Conservation (phyloP, 1,140 invertebrate genomes). For the Zaprionus camerounensis region DNA sequence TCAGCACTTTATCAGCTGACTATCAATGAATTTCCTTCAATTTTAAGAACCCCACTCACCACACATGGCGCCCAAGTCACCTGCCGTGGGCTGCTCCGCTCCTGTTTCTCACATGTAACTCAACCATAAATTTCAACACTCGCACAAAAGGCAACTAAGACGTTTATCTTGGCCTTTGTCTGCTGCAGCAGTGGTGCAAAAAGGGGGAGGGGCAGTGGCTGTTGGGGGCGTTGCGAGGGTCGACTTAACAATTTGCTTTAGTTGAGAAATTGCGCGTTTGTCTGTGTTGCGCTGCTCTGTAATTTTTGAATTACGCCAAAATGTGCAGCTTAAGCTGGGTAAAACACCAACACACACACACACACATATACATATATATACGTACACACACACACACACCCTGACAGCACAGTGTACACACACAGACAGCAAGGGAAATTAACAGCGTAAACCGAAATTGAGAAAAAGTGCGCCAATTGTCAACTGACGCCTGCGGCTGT, state of each 20-base stretch:
- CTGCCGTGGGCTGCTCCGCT: constrained; percentile 20
- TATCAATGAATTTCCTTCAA: not conserved
- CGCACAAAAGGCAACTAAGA: constrained; percentile 50
- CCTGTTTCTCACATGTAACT: constrained; percentile 58
- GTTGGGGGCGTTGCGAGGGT: constrained; percentile 8
- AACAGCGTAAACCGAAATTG: constrained; percentile 15
- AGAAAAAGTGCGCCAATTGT: constrained; percentile 59
- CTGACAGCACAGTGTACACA: not conserved
- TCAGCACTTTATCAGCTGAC: too few species aligned
- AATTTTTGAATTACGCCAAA: constrained; percentile 79
- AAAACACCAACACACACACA: constrained; percentile 32
- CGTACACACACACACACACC: not conserved
- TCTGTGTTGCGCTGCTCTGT: constrained; percentile 58
- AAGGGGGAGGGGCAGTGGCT: constrained; percentile 27
- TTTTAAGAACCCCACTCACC: not conserved
- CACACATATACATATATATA: constrained; percentile 12
- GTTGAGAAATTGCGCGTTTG: constrained; percentile 57
- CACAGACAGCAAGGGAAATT: constrained; percentile 21
- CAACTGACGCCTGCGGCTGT: constrained; percentile 73
- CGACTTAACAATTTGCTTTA: constrained; percentile 15
- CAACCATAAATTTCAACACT: constrained; percentile 55
- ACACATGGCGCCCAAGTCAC: too few species aligned
- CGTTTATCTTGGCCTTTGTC: constrained; percentile 65
- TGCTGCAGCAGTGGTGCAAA: constrained; percentile 7
- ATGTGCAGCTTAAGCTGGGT: constrained; percentile 57